Base-by-base conservation (phyloP, 2,113 vertebrate genomes). In the Xiphias gladius region DNA sequence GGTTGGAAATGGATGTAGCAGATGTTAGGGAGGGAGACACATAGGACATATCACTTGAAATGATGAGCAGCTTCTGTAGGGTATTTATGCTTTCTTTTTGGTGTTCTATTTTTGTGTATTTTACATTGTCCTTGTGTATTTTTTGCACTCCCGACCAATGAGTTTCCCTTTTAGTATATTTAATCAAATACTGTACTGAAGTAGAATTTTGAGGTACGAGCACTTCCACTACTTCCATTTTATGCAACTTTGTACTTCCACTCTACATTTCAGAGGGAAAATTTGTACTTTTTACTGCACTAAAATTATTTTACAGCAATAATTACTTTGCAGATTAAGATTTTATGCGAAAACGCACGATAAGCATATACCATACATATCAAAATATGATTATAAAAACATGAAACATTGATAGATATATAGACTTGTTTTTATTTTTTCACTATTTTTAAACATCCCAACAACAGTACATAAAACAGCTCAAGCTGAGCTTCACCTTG, bases 1-100 rank as follows among this genome's bases (percentile, higher is more conserved):
- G 70, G 39, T 63, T 35, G 62, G 52, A 16, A 55, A 54, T 50
- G 12, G 62, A 20, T 55, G 73, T 2, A 86, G 68, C 84, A 81
- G 73, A 81, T 81, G 84, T 77, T 68, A 20, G 67, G 43, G 61
- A 55, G 67, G 35, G n/a, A 68, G 14, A 72, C 39, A 35, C 20
- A 39, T 17, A 57, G n/a, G 54, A n/a, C n/a, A 57, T 28, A 37
- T 43, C 62, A 54, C 54, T 28, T 35, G 11, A 59, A 35, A 52
- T 39, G n/a, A 79, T 50, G 32, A 12, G 11, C 35, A 63, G 22
- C 46, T 14, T 52, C 19, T 16, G 37, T 0, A 43, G 14, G 10
- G 32, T 64, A n/a, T 64, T 64, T 64, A 37, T n/a, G 10, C 17
- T 32, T 20, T 30, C 7, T 35, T 35, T 26, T 22, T 32, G 46